Evolutionary conservation across 30 jellyfish, hydroid and myxozoan genomes (phyloP).

Genomic region (Nemopilema nomurai): DNA sequence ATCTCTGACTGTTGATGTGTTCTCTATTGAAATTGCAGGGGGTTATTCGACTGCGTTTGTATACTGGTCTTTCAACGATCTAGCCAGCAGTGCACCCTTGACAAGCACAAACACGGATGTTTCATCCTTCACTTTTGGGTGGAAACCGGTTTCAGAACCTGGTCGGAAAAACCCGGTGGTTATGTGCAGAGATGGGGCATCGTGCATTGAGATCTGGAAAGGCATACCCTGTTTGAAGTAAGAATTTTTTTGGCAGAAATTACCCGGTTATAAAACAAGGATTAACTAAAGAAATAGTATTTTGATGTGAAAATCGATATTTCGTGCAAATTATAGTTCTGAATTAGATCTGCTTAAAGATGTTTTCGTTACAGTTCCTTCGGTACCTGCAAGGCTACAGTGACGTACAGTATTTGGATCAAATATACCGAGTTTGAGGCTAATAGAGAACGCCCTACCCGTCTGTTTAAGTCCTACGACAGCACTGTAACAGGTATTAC

Average conservation of each 20-base stretch:
- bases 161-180: conserved; percentile 17
- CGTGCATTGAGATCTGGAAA: background rate
- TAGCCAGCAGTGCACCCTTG: background rate
- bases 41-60: conserved; percentile 20
- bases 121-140: conserved; percentile 1
- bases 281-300: background rate
- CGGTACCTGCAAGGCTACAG: background rate
- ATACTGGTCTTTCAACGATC: conserved; percentile 10
- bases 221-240: conserved; percentile 2
- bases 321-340: background rate
- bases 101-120: conserved; percentile 7
- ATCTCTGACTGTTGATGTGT: too few relatives aligned
- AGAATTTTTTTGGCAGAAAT: background rate
- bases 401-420: background rate
- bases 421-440: background rate
- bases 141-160: conserved; percentile 1
- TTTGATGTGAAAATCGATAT: background rate
- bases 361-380: background rate
- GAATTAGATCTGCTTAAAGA: too few relatives aligned
- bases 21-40: too few relatives aligned
- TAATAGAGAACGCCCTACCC: too few relatives aligned
- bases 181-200: background rate
- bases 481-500: background rate
- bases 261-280: background rate
- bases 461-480: background rate